Percentiles rank a stretch among this genome's conserved stretches.
Evolutionary conservation across 1,140 invertebrate genomes (phyloP).

Genomic region (Eupristina koningsbergeri): DNA sequence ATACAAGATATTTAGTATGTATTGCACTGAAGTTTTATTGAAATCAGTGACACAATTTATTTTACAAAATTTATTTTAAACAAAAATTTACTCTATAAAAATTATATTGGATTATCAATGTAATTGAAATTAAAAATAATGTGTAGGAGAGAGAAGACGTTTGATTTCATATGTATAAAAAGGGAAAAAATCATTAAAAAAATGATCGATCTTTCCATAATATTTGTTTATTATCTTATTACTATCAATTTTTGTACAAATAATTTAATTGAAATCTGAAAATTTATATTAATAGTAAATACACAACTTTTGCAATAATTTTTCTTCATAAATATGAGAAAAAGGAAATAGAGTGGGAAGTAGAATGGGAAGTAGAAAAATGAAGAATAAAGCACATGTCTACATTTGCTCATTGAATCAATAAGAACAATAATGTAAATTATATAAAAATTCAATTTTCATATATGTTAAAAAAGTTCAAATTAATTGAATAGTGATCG

Average conservation of each 20-base stretch:
- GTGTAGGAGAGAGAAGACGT: background rate
- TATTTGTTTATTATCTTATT: too few relatives aligned
- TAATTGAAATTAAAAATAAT: background rate
- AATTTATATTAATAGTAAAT: background rate
- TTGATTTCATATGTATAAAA: background rate
- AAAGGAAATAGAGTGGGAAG: background rate
- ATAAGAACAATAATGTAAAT: background rate
- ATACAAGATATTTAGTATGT: too few relatives aligned
- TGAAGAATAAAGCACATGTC: background rate
- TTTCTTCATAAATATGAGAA: background rate
- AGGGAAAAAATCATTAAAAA: background rate
- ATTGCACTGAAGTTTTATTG: too few relatives aligned
- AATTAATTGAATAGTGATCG: background rate
- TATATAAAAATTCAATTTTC: background rate
- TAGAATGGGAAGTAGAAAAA: background rate
- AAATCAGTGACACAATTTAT: too few relatives aligned
- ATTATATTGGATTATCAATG: background rate
- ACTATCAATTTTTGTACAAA: too few relatives aligned
- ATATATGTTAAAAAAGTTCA: background rate
- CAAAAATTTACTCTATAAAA: too few relatives aligned
- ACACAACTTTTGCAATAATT: conserved; percentile 34
- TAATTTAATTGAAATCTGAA: background rate
- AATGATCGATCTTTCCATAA: background rate
- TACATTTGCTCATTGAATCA: background rate
- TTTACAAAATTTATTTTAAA: too few relatives aligned